phyloP scores from a whole-genome alignment of 2,888 invertebrate genomes.

The Temnothorax ravouxi region DNA sequence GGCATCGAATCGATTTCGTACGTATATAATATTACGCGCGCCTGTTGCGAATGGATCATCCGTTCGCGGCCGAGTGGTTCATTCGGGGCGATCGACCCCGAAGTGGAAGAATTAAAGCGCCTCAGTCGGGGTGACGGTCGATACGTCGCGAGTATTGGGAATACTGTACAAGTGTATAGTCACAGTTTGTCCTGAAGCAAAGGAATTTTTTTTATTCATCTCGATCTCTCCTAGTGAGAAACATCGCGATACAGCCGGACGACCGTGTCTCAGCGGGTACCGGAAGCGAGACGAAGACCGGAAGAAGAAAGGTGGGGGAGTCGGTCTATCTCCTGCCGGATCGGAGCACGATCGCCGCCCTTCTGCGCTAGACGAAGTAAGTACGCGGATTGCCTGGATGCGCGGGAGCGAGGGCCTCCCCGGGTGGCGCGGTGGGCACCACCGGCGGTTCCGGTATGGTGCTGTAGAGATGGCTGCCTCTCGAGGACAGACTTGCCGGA shows the following conservation, averaged over 20 bases:
- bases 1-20: conserved; percentile 48
- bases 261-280: conserved; percentile 26
- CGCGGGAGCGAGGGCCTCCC: conserved; percentile 70
- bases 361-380: conserved; percentile 82
- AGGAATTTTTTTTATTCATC: conserved; percentile 9
- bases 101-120: conserved; percentile 68
- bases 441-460: conserved; percentile 85
- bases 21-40: conserved; percentile 45
- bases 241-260: conserved; percentile 22
- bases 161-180: conserved; percentile 63
- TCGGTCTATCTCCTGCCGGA: conserved; percentile 51
- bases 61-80: not conserved
- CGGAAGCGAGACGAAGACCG: conserved; percentile 33
- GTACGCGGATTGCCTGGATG: conserved; percentile 84
- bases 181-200: conserved; percentile 29
- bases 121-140: conserved; percentile 44
- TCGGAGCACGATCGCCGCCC: conserved; percentile 56
- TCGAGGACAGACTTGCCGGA: conserved; percentile 83
- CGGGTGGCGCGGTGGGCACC: conserved; percentile 77
- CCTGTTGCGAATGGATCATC: not conserved
- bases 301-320: not conserved
- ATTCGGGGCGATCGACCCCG: conserved; percentile 34
- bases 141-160: conserved; percentile 56
- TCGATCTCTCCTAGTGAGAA: conserved; percentile 26
- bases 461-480: conserved; percentile 85